Evolutionary conservation across 2,888 invertebrate genomes (phyloP).

Genomic region (Drosophila anceps): DNA sequence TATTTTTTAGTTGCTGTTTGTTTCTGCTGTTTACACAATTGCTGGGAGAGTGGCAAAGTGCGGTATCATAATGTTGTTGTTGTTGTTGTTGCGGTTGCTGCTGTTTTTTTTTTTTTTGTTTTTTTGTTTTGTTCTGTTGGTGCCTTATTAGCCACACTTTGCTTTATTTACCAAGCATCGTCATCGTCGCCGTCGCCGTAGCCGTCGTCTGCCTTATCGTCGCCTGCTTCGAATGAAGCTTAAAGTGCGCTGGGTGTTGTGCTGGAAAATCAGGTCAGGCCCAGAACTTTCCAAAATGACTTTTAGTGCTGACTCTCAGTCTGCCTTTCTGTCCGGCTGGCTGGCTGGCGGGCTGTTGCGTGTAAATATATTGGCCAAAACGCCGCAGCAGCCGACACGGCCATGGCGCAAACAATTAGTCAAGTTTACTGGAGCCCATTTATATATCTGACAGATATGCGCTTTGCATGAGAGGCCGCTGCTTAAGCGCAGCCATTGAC

Average conservation of each 20-base stretch:
- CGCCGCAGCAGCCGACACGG: constrained; percentile 25
- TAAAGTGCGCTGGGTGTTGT: constrained; percentile 46
- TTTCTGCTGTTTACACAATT: constrained; percentile 65
- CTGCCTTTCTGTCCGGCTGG: not conserved
- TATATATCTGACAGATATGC: constrained; percentile 64
- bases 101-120: constrained; percentile 7
- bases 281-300: constrained; percentile 71
- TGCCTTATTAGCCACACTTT: constrained; percentile 70
- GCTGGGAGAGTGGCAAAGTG: constrained; percentile 56
- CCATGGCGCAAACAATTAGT: constrained; percentile 56
- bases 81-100: constrained; percentile 13
- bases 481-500: constrained; percentile 52
- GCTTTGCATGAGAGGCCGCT: constrained; percentile 55
- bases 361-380: constrained; percentile 18
- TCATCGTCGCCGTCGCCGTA: constrained; percentile 28
- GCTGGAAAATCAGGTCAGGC: constrained; percentile 67
- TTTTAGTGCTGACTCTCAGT: constrained; percentile 35
- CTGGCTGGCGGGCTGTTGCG: constrained; percentile 10
- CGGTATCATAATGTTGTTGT: constrained; percentile 48
- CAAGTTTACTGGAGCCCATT: constrained; percentile 55
- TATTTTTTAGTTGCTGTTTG: constrained; percentile 30
- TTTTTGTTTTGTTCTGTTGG: constrained; percentile 29
- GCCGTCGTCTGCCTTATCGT: constrained; percentile 20
- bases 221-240: constrained; percentile 44
- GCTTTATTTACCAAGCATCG: constrained; percentile 57